Conservation (phyloP, 1,140 invertebrate species). For the Gryon sp. region DNA sequence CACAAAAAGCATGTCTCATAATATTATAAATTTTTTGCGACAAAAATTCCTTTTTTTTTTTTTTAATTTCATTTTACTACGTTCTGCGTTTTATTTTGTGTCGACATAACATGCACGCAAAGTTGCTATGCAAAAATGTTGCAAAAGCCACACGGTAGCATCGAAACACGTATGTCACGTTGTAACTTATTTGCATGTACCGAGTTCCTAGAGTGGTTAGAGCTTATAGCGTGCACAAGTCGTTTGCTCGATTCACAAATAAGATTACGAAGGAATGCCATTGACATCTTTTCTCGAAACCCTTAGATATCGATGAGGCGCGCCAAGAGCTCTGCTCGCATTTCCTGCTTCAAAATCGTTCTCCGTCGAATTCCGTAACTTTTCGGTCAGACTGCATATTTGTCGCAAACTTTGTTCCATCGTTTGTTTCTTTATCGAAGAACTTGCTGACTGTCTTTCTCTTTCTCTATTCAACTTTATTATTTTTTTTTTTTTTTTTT, state of each 20-base stretch:
- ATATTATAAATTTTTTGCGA: not conserved
- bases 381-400: constrained; percentile 25
- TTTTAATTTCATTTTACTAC: not conserved
- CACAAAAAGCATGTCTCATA: no score
- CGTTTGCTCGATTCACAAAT: constrained; percentile 65
- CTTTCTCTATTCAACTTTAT: no score
- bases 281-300: constrained; percentile 63
- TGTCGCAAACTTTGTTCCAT: constrained; percentile 4
- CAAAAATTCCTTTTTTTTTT: not conserved
- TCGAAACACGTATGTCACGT: constrained; percentile 62
- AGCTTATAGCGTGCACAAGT: constrained; percentile 67
- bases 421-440: no score
- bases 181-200: constrained; percentile 67
- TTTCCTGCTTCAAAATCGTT: constrained; percentile 38
- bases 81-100: constrained; percentile 13
- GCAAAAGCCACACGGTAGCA: constrained; percentile 39
- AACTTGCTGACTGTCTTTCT: not conserved
- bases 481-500: no score
- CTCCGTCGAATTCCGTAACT: constrained; percentile 15
- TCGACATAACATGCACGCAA: constrained; percentile 49
- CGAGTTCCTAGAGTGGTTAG: constrained; percentile 63
- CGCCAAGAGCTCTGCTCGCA: constrained; percentile 8
- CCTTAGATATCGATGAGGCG: constrained; percentile 46
- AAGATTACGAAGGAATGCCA: constrained; percentile 67
- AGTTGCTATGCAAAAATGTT: constrained; percentile 44